Percentiles rank a stretch among this genome's conserved stretches.
phyloP scores from a whole-genome alignment of 2,797 vertebrate species.

The Diceros bicornis region DNA sequence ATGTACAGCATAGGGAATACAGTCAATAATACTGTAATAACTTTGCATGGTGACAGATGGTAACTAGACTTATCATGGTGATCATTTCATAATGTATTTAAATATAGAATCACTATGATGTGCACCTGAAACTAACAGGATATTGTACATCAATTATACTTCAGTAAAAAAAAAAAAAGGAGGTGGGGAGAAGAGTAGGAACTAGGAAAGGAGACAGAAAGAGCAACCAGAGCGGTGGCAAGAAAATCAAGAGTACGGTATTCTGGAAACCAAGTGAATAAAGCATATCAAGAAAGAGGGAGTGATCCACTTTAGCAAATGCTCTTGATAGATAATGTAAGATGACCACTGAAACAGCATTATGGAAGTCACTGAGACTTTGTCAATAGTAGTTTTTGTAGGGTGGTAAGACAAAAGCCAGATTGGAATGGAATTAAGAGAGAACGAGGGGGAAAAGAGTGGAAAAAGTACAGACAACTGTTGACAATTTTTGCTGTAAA shows the following conservation, averaged over 20 bases:
- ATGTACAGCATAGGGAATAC: no score
- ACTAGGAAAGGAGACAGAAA: neutral
- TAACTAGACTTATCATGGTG: no score
- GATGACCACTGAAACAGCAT: neutral
- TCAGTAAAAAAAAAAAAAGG: no score
- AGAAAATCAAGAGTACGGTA: neutral
- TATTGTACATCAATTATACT: no score
- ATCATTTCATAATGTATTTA: no score
- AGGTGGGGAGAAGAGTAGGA: neutral
- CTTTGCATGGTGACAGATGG: no score
- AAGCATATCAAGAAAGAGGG: neutral
- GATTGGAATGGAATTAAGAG: neutral
- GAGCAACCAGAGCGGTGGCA: neutral
- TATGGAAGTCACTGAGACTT: neutral
- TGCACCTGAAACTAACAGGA: no score
- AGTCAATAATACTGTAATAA: no score
- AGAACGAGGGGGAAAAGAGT: neutral
- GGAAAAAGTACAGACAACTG: neutral
- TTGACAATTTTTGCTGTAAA: neutral
- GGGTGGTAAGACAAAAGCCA: neutral
- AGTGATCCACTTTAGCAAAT: neutral
- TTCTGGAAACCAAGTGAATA: conserved; percentile 15
- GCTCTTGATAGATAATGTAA: neutral
- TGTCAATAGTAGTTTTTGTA: neutral
- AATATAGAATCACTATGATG: no score